Percentiles rank a stretch among this genome's conserved stretches.
These are phyloP conservation scores for Catocala fraxini DNA, from an alignment of 2,888 invertebrate species.

Conservation along the genomic window DNA sequence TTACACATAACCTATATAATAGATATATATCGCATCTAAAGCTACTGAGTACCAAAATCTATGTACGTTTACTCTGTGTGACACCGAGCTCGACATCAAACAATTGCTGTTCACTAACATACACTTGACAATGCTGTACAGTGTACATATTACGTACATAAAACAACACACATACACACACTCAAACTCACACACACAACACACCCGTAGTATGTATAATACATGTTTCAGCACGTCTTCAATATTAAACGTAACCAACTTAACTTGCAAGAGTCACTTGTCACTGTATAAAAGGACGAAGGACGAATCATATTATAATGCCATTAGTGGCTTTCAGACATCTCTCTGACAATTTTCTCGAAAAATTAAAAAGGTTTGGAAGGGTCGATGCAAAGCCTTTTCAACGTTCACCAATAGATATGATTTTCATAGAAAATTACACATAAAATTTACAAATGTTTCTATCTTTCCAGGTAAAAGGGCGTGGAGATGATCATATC, in stretches of 20 bases:
- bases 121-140: neutral
- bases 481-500: constrained; percentile 5
- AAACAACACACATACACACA: neutral
- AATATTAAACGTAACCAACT: no score
- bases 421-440: no score
- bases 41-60: neutral
- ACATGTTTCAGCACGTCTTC: no score
- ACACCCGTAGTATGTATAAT: no score
- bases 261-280: no score
- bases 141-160: neutral
- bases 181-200: no score
- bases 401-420: no score
- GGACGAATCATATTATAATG: neutral
- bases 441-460: constrained; percentile 4
- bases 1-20: no score
- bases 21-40: no score
- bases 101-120: constrained; percentile 21
- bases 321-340: neutral
- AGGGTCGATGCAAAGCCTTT: no score
- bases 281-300: no score
- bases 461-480: constrained; percentile 20
- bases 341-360: neutral
- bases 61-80: neutral
- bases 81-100: constrained; percentile 18
- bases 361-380: no score